Evolutionary conservation across 2,888 invertebrate genomes (phyloP), one percentile per base, ranked within the genome.

Genomic region (Belgica antarctica): DNA sequence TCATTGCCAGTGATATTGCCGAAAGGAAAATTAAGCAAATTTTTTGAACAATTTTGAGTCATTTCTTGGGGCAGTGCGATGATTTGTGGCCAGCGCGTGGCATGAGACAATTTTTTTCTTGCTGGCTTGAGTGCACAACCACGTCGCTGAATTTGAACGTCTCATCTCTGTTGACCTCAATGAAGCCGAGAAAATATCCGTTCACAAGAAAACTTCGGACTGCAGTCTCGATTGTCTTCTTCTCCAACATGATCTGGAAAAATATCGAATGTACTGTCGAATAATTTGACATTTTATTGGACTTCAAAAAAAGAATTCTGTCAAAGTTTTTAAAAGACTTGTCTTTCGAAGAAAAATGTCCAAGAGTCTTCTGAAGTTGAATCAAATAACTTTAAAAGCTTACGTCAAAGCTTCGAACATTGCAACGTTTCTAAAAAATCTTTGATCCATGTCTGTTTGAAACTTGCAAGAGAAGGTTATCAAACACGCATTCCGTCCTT

Each of bases 141-240:
- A n/a, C 10, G 41, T 3, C 15, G 41, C 41, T 41, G n/a, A 41
- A n/a, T 2, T 5, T 10, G 10, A 41, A 41, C n/a, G 41, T 41
- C 15, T 41, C 41, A 2, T 41, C 41, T 41, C 12, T 17, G 28
- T 31, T 15, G 7, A 28, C 62, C 34, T 62, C 62, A 12, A 62
- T 22, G 19, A 62, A 62, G 19, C 62, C 24, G n/a, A 17, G 24
- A 22, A 24, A 10, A 15, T 62, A 62, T 36, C 36, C 62, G 19
- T 22, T 7, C 8, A 4, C 10, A 1, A 62, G 4, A 12, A 62
- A 62, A 10, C 19, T 62, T 28, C 8, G 8, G 22, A 62, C 62
- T 7, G 19, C 62, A 19, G 22, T 34, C 15, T 36, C 24, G 17
- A 62, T 41, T 17, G 8, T 12, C 5, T 5, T 15, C 24, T 62